These are phyloP conservation scores for Toxotes chatareus DNA, from an alignment of 2,113 vertebrate genomes.

Conservation along the genomic window DNA sequence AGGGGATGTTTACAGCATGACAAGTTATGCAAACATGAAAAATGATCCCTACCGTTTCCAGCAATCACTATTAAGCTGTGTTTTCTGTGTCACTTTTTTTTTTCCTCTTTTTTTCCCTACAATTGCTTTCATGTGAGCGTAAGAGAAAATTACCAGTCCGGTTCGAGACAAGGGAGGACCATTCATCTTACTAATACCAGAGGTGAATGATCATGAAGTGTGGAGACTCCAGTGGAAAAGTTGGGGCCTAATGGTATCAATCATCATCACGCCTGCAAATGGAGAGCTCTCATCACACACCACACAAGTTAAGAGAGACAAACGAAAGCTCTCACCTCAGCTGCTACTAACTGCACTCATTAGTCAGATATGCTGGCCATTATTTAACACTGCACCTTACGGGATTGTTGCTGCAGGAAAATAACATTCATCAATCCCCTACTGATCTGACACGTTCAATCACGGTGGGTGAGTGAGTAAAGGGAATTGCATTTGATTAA, in stretches of 20 bases:
- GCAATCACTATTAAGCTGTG: constrained; percentile 36
- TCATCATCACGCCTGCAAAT: constrained; percentile 70
- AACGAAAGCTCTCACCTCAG: constrained; percentile 34
- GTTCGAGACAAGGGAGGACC: constrained; percentile 39
- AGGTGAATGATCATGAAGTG: constrained; percentile 66
- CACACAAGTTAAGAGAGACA: constrained; percentile 32
- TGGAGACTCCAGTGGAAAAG: constrained; percentile 61
- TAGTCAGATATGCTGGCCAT: constrained; percentile 61
- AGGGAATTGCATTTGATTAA: constrained; percentile 57
- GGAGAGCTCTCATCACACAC: constrained; percentile 60
- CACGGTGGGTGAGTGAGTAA: constrained; percentile 36
- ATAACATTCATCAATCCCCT: constrained; percentile 62
- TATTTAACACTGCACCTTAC: constrained; percentile 54
- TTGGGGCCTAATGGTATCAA: constrained; percentile 66
- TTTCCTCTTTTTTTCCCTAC: neutral
- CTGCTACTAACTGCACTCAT: constrained; percentile 52
- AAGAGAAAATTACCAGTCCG: constrained; percentile 64
- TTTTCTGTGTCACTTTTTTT: constrained; percentile 24
- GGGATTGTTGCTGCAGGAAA: constrained; percentile 43
- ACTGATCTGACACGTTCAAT: constrained; percentile 57
- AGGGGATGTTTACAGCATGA: constrained; percentile 38
- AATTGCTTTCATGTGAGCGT: constrained; percentile 45
- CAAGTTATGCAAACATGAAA: constrained; percentile 51
- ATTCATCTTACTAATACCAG: constrained; percentile 76
- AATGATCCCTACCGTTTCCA: constrained; percentile 46